These are phyloP conservation scores for Acleris literana DNA, from an alignment of 2,888 invertebrate species.

Conservation along the genomic window DNA sequence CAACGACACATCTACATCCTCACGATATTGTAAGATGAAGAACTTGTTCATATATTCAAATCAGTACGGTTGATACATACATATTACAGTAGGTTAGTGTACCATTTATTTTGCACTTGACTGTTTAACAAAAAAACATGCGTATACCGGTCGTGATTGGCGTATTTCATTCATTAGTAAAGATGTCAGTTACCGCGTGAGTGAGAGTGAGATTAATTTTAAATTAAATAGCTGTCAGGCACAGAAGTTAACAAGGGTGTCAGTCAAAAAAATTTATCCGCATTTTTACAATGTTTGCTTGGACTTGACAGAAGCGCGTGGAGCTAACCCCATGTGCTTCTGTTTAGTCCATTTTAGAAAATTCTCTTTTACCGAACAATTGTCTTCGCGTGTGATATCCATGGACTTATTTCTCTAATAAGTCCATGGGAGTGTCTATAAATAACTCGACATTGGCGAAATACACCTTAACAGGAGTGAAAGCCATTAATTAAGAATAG, in stretches of 20 bases:
- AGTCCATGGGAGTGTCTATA: too few species aligned
- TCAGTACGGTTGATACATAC: conserved; percentile 1
- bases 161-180: conserved; percentile 6
- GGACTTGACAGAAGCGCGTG: too few species aligned
- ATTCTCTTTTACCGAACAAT: too few species aligned
- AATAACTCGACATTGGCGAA: too few species aligned
- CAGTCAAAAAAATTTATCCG: too few species aligned
- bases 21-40: conserved; percentile 3
- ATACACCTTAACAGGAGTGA: too few species aligned
- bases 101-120: conserved; percentile 17
- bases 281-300: too few species aligned
- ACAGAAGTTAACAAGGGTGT: neutral
- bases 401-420: too few species aligned
- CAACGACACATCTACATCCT: conserved; percentile 28
- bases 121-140: conserved; percentile 23
- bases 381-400: too few species aligned
- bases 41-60: conserved; percentile 6
- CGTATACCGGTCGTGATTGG: conserved; percentile 2
- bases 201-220: conserved; percentile 5
- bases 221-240: neutral
- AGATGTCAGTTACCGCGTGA: conserved; percentile 3
- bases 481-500: too few species aligned
- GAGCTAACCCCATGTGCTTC: too few species aligned
- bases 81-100: conserved; percentile 27
- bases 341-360: too few species aligned